Evolutionary conservation across 1,140 invertebrate genomes (phyloP), one percentile per base, ranked within the genome.

Genomic region (Parapsyche elsis): DNA sequence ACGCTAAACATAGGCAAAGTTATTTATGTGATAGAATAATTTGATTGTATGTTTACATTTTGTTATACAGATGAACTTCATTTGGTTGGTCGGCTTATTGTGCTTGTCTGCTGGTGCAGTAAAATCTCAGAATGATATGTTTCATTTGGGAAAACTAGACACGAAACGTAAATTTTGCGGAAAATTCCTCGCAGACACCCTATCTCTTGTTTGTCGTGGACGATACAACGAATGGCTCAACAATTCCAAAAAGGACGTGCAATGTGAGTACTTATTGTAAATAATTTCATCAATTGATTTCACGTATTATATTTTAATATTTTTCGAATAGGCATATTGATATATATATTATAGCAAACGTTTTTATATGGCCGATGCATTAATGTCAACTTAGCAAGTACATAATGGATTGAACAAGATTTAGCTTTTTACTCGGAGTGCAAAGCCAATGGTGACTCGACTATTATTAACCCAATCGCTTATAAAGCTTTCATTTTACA

Each of bases 61-160:
- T 45, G 71, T 49, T 71, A 61, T 79, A 9, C 80, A 82, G 81
- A 82, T 82, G 81, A 80, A 82, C 46, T 75, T 78, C 53, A 1
- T 78, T 30, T 82, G 79, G 81, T 57, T 82, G 10, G 9, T 82
- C 46, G 67, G 78, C 23, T 16, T 82, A n/a, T 61, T 82, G 53
- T 82, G 75, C 24, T n/a, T 82, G n/a, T 78, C 59, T 7, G 74
- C 59, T 12, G 53, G 49, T n/a, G 70, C 71, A 19, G 57, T 44
- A 0, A 70, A 57, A 5, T 26, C 79, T 5, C 78, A 80, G 30
- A 12, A 4, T 1, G 70, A 78, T 19, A 16, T 53, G 12, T 16
- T 38, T 12, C 12, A 46, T 24, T 0, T 24, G n/a, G 5, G 21
- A 19, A 57, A 84, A 74, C 61, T 0, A 38, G 71, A 30, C 19